Evolutionary conservation across 2,113 vertebrate genomes (phyloP).

Genomic region (Limnothrissa miodon): DNA sequence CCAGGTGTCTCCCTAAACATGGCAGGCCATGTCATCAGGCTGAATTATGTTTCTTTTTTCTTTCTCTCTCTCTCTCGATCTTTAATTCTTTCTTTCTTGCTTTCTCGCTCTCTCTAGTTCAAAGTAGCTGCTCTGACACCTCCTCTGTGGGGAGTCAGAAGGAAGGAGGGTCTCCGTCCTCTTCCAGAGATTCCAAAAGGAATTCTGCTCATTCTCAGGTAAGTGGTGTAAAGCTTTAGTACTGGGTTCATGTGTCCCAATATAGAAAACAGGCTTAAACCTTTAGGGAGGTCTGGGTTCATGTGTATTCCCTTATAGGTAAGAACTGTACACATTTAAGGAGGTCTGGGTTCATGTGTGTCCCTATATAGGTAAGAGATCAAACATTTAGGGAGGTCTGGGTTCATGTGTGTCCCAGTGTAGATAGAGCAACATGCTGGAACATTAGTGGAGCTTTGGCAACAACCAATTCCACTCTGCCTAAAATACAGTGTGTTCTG

Average conservation of each 20-base stretch:
- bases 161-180: slow-evolving; percentile 53
- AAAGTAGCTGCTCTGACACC: slow-evolving; percentile 58
- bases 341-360: too few species aligned
- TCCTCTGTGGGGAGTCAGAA: slow-evolving; percentile 57
- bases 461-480: background rate
- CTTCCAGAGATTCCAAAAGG: slow-evolving; percentile 67
- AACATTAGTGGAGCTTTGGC: background rate
- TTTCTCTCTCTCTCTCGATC: slow-evolving; percentile 51
- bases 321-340: too few species aligned
- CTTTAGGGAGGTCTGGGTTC: too few species aligned
- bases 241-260: too few species aligned
- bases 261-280: too few species aligned
- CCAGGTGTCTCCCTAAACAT: slow-evolving; percentile 37
- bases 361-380: too few species aligned
- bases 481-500: background rate
- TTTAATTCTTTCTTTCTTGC: background rate
- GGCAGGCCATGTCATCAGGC: background rate
- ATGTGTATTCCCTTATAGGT: too few species aligned
- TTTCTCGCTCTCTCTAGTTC: slow-evolving; percentile 44
- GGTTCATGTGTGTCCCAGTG: too few species aligned
- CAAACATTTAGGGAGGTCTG: too few species aligned
- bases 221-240: too few species aligned
- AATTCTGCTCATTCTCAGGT: slow-evolving; percentile 37
- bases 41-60: slow-evolving; percentile 49
- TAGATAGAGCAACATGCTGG: background rate